A percentile compares a stretch with the other conserved stretches of the same genome.
These are phyloP conservation scores for Spialia ferax DNA, from an alignment of 2,888 invertebrate species.

Conservation along the genomic window DNA sequence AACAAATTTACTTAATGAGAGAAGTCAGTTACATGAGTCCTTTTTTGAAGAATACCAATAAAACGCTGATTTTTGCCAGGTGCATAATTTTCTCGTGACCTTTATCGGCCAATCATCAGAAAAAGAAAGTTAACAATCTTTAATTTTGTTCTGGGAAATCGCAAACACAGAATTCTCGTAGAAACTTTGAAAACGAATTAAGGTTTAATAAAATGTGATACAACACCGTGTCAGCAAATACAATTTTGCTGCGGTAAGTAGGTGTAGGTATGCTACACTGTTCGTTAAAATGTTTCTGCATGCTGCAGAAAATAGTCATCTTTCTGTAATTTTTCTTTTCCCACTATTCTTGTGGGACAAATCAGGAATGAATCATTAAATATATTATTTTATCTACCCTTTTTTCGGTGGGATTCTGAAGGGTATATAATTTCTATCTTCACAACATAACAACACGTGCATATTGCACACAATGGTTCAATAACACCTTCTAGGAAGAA, in stretches of 20 bases:
- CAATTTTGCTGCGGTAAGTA: too few species aligned
- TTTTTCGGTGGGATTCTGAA: not conserved
- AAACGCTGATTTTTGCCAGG: not conserved
- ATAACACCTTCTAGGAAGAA: constrained; percentile 12
- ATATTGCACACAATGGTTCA: not conserved
- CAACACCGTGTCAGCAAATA: too few species aligned
- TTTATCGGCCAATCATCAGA: constrained; percentile 17
- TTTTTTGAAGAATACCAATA: not conserved
- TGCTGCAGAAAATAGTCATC: too few species aligned
- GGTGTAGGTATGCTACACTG: too few species aligned
- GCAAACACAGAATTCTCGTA: not conserved
- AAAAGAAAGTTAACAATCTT: constrained; percentile 31
- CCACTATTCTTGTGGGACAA: too few species aligned
- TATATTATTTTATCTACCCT: not conserved
- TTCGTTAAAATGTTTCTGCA: too few species aligned
- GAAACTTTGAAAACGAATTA: not conserved
- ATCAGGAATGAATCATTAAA: too few species aligned
- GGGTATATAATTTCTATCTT: not conserved
- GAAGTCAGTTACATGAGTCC: not conserved
- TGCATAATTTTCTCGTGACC: constrained; percentile 15
- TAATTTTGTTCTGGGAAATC: constrained; percentile 17
- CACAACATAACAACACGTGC: constrained; percentile 1
- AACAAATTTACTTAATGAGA: too few species aligned
- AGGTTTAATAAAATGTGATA: not conserved
- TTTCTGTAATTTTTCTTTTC: too few species aligned